These are phyloP conservation scores for Xyrauchen texanus DNA, from an alignment of 2,113 vertebrate genomes.

Conservation along the genomic window DNA sequence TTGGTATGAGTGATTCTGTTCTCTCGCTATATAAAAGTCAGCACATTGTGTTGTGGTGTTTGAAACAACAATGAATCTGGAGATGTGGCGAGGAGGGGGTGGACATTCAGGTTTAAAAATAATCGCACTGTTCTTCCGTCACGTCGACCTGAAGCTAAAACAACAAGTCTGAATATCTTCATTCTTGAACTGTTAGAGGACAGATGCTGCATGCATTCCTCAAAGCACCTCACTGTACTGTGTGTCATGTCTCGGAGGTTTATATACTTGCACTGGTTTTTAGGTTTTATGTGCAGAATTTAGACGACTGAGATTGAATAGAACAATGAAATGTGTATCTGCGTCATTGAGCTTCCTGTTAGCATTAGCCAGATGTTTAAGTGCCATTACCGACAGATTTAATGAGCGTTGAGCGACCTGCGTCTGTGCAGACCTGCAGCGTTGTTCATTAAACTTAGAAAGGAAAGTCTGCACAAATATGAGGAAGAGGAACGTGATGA, in stretches of 20 bases:
- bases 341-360: slow-evolving; percentile 40
- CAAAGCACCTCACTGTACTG: no score
- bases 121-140: slow-evolving; percentile 13
- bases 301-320: neutral
- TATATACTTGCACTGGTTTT: no score
- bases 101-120: slow-evolving; percentile 45
- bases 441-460: no score
- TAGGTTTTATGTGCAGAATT: no score
- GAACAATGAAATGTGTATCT: slow-evolving; percentile 22
- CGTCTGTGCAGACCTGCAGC: no score
- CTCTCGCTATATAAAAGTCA: no score
- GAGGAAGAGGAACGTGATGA: no score
- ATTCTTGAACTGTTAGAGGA: neutral
- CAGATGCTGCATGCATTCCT: no score
- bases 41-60: no score
- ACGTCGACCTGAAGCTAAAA: neutral
- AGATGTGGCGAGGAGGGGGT: slow-evolving; percentile 18
- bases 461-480: no score
- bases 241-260: no score
- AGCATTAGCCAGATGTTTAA: neutral
- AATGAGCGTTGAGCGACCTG: neutral
- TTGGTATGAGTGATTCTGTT: no score
- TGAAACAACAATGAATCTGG: neutral
- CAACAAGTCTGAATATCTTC: slow-evolving; percentile 21
- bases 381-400: slow-evolving; percentile 21